A percentile compares a stretch with the other conserved stretches of the same genome.
These are phyloP conservation scores for Cepphus grylle DNA, from an alignment of 2,113 vertebrate species.

Conservation along the genomic window DNA sequence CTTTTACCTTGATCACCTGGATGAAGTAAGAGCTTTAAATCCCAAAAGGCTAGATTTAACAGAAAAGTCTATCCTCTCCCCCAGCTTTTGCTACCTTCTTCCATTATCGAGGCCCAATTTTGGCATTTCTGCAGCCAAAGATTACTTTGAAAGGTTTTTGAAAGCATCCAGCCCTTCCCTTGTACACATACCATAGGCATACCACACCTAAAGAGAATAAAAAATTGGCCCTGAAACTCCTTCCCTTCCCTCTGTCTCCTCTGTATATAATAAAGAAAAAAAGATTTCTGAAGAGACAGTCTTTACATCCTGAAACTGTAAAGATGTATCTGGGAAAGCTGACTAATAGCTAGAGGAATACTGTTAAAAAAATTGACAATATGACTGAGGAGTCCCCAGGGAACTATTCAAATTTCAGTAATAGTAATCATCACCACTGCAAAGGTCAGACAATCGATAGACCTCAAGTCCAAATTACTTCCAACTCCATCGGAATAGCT, in stretches of 20 bases:
- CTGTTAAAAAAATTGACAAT: neutral
- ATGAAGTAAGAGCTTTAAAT: neutral
- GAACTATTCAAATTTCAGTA: neutral
- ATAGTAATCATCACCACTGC: neutral
- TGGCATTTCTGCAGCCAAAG: neutral
- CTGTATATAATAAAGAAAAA: neutral
- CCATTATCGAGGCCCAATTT: neutral
- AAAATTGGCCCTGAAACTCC: neutral
- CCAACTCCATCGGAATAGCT: neutral
- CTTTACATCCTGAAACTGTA: neutral
- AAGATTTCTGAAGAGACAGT: neutral
- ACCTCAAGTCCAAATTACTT: neutral
- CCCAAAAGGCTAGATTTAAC: neutral
- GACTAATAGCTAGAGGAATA: neutral
- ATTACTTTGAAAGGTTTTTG: neutral
- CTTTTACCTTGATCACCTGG: neutral
- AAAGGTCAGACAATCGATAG: neutral
- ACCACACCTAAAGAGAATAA: neutral
- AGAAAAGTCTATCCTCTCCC: neutral
- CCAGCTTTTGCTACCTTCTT: neutral
- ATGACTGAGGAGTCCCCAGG: neutral
- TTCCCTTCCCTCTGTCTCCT: neutral
- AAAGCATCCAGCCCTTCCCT: neutral
- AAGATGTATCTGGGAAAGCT: neutral
- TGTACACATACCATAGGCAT: neutral